A percentile compares a stretch with the other conserved stretches of the same genome.
Evolutionary conservation across 2,113 vertebrate species (phyloP).

Genomic region (Amblyornis subalaris): DNA sequence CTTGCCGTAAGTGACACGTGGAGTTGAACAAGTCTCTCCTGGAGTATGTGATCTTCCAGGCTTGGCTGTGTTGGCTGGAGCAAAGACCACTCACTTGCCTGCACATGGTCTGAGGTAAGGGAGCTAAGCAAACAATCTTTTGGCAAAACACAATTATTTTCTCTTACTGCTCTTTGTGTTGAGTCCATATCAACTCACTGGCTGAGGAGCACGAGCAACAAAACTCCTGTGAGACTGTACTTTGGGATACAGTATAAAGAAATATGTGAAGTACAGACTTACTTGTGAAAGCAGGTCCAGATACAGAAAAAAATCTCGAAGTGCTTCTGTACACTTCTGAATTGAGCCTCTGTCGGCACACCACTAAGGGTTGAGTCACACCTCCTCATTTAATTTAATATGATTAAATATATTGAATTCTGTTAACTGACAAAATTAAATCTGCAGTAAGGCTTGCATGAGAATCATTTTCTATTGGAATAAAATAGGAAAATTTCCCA

Average conservation of each 20-base stretch:
- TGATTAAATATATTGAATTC: not conserved
- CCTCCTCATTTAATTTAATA: not conserved
- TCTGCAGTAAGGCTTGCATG: not conserved
- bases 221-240: not conserved
- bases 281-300: not conserved
- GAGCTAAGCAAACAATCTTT: not conserved
- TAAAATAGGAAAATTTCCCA: not conserved
- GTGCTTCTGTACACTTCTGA: not conserved
- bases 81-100: rapidly evolving
- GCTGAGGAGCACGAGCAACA: not conserved
- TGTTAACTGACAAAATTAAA: not conserved
- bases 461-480: not conserved
- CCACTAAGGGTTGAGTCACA: not conserved
- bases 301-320: not conserved
- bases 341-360: not conserved
- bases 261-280: not conserved
- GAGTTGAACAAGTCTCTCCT: not conserved
- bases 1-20: not conserved
- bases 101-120: not conserved
- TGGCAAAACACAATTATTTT: not conserved
- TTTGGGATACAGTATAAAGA: not conserved
- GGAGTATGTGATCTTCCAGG: not conserved
- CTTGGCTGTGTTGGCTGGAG: not conserved
- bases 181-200: rapidly evolving
- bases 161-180: not conserved